Base-by-base conservation (phyloP, 2,113 vertebrate genomes). In the Gopherus flavomarginatus region DNA sequence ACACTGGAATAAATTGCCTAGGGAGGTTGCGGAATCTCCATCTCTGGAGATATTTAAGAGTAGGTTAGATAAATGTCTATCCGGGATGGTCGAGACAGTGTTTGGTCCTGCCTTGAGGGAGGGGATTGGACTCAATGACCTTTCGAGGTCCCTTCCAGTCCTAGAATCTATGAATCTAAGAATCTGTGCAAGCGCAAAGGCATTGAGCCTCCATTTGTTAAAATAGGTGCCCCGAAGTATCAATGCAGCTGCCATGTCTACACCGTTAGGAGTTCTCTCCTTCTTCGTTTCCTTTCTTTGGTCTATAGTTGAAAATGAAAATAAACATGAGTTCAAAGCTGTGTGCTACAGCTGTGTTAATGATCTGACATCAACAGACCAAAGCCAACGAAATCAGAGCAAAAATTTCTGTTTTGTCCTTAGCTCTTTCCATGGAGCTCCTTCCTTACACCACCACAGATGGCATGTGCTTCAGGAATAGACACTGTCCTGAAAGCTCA, bases 171-270 rank as follows among this genome's bases (percentile, higher is more conserved):
- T 49, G 47, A 49, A 49, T 49, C 47, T 49, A 49, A 49, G 47
- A 49, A 49, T 0, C 0, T 5, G 31, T 7, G 59, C 22, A 13
- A 1, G 0, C 5, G 53, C 14, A 78, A 38, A 72, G 38, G n/a
- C 65, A 72, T 2, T 72, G 65, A 38, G 35, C n/a, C 38, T 53
- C 81, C 56, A 14, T 62, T 56, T 59, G 92, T 84, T 85, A 52
- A 79, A 94, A 82, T 26, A 31, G 38, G 57, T 86, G 57, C 31
- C 11, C 69, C 5, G 27, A 31, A 80, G 69, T 21, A 90, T 82
- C 1, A 11, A 86, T 56, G 78, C 11, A 83, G 72, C 27, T 86
- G 87, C 42, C 50, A 29, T 78, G 87, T 29, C 69, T 65, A 12
- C 81, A 90, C 82, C 49, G 49, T 85, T 47, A 44, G 69, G 56